A percentile compares a stretch with the other conserved stretches of the same genome.
Evolutionary conservation across 2,797 vertebrate species (phyloP).

Genomic region (Pangasius krempfi): DNA sequence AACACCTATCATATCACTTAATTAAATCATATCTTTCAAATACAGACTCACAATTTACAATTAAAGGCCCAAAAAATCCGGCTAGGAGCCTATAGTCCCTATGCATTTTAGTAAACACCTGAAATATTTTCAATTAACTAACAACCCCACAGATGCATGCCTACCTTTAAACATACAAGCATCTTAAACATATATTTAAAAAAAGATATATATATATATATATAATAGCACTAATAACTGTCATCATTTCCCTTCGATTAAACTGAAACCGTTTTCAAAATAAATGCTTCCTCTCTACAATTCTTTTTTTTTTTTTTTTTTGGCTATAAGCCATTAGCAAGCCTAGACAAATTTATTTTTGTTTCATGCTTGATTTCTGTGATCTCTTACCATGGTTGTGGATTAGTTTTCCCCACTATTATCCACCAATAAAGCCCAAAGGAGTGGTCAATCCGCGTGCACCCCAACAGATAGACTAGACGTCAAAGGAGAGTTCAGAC

Average conservation of each 20-base stretch:
- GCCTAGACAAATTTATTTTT: constrained; percentile 32
- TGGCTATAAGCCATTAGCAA: not conserved
- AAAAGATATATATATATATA: too few relatives aligned
- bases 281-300: not conserved
- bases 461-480: constrained; percentile 83
- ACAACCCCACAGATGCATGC: not conserved
- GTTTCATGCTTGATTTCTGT: constrained; percentile 39
- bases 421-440: constrained; percentile 77
- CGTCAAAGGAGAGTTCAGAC: constrained; percentile 74
- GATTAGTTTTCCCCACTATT: constrained; percentile 74
- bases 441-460: constrained; percentile 79
- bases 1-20: not conserved
- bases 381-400: constrained; percentile 80
- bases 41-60: not conserved
- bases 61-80: not conserved
- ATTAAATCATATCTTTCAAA: not conserved
- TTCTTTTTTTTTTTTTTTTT: not conserved
- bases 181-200: not conserved
- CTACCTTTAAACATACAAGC: not conserved
- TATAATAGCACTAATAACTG: not conserved
- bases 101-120: not conserved
- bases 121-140: not conserved
- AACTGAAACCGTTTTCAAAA: not conserved
- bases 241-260: not conserved
- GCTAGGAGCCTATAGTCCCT: not conserved